Evolutionary conservation across 64 coral and sea anemone species (phyloP), one percentile per base, ranked within the genome.

Genomic region (Hydrozoanthus tunicans): DNA sequence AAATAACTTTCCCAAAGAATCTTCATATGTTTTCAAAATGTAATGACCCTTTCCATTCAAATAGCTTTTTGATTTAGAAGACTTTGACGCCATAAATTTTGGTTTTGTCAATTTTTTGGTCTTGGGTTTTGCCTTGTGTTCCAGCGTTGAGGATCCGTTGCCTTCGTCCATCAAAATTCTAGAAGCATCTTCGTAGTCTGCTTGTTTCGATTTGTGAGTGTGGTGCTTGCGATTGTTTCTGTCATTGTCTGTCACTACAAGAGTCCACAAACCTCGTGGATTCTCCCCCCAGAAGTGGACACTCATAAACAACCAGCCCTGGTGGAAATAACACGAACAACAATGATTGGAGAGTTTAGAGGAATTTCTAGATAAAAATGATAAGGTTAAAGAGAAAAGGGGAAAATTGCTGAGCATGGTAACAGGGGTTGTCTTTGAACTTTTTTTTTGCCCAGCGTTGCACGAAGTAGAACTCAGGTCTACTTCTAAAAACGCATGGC

Each of bases 251-350:
- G 97, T 96, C 24, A 99, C 90, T 53, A 94, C 85, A 71, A 99
- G 82, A 81, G 92, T 94, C 97, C 97, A 99, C 56, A 93, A 57
- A 85, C 97, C 97, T 86, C 76, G 95, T 4, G 97, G 97, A 58
- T 99, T 85, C n/a, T 99, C 97, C 58, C 97, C 97, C 97, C 97
- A 99, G 64, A 72, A 96, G 67, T 99, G 94, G 0, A 99, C 97
- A 9, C 92, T 99, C 97, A 99, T 99, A 64, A 99, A 99, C n/a
- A 95, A 56, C 97, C 97, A 99, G 52, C 96, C 94, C 94, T 99
- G 59, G 9, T 70, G 23, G 84, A 84, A 3, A 59, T 43, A 43
- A 43, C 32, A 79, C 6, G n/a, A 58, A 63, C 4, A 83, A 78
- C 17, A 59, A 32, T 43, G 32, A 43, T 43, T 43, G 32, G 32